Conservation (phyloP, 2,797 vertebrate genomes). For the Malacoraja senta region DNA sequence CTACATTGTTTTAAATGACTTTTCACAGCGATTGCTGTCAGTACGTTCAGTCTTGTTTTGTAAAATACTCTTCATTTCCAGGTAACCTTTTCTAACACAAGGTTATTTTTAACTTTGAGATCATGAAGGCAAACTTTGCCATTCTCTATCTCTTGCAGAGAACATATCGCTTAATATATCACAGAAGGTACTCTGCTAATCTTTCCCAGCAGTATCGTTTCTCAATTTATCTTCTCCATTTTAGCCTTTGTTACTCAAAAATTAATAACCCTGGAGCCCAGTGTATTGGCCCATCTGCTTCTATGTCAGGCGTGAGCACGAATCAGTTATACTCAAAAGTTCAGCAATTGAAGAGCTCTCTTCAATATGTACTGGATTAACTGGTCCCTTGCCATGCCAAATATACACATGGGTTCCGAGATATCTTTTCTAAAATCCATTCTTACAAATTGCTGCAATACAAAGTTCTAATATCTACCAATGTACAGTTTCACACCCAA, state of each 20-base stretch:
- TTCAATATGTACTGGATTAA: background rate
- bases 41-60: background rate
- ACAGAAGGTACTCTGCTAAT: background rate
- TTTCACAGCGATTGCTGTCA: background rate
- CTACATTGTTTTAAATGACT: background rate
- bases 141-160: background rate
- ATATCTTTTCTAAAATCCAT: background rate
- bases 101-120: background rate
- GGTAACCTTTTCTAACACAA: background rate
- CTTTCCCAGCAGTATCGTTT: background rate
- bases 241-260: background rate
- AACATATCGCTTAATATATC: background rate
- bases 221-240: background rate
- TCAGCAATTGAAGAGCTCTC: background rate
- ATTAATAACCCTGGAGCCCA: background rate
- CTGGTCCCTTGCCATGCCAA: background rate
- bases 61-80: background rate
- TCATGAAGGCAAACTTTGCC: background rate
- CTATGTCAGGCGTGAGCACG: background rate
- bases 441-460: background rate
- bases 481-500: too few relatives aligned
- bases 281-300: background rate
- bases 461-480: background rate
- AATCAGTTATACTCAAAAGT: background rate
- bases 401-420: background rate